Percentiles rank a stretch among this genome's conserved stretches.
Evolutionary conservation across 2,797 vertebrate genomes (phyloP).

Genomic region (Melanotaenia nigrans): DNA sequence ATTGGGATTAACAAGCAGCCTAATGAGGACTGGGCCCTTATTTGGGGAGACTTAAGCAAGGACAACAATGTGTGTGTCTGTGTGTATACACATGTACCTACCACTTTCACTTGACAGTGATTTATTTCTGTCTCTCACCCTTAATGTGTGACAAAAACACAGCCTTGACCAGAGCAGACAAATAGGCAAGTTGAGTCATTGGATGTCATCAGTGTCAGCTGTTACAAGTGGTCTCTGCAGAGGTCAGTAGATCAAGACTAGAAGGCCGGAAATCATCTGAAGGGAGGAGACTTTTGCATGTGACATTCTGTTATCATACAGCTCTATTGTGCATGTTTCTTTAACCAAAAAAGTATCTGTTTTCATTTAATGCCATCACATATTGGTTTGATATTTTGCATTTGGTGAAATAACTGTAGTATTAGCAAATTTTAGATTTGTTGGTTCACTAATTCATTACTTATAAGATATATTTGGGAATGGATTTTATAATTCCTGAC

Average conservation of each 20-base stretch:
- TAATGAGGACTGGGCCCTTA: slow-evolving; percentile 69
- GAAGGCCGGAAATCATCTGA: slow-evolving; percentile 9
- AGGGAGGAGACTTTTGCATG: slow-evolving; percentile 1
- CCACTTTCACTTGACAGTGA: slow-evolving; percentile 30
- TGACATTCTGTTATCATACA: slow-evolving; percentile 1
- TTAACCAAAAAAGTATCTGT: not conserved
- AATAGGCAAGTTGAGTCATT: slow-evolving; percentile 32
- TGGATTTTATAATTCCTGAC: not conserved
- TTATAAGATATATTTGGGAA: too few relatives aligned
- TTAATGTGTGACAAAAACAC: slow-evolving; percentile 19
- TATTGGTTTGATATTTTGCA: too few relatives aligned
- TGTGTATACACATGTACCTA: slow-evolving; percentile 18
- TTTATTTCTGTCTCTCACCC: slow-evolving; percentile 44
- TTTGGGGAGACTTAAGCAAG: slow-evolving; percentile 46
- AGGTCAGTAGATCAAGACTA: slow-evolving; percentile 43
- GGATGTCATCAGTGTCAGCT: slow-evolving; percentile 26
- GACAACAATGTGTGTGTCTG: slow-evolving; percentile 26
- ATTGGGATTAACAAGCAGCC: slow-evolving; percentile 68
- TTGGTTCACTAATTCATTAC: too few relatives aligned
- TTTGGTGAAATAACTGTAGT: not conserved
- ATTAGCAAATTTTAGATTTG: not conserved
- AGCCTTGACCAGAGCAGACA: slow-evolving; percentile 29
- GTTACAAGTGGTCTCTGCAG: slow-evolving; percentile 32
- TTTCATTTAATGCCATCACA: not conserved
- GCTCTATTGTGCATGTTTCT: slow-evolving; percentile 7